phyloP scores from a whole-genome alignment of 2,888 invertebrate species.

The Cylindroiulus punctatus region DNA sequence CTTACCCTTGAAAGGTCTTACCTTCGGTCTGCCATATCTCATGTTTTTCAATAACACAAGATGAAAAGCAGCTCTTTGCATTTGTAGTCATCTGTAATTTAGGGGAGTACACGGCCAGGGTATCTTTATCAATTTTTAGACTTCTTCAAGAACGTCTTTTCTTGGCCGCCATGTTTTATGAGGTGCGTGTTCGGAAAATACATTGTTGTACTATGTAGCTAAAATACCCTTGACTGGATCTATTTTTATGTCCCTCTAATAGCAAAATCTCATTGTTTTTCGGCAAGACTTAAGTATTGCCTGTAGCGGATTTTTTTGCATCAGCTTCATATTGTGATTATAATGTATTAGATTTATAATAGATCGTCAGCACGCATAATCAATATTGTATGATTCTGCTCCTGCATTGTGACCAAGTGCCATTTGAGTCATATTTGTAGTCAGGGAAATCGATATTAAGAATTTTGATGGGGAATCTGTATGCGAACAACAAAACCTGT shows the following conservation, averaged over 20 bases:
- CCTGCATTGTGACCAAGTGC: not conserved
- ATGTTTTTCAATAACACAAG: not conserved
- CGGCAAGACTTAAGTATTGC: not conserved
- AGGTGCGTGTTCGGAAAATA: not conserved
- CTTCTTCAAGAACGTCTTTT: conserved; percentile 14
- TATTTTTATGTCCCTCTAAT: conserved; percentile 1
- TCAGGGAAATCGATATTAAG: too few relatives aligned
- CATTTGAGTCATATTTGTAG: not conserved
- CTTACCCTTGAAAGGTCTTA: not conserved
- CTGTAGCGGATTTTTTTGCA: not conserved
- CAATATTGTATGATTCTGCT: not conserved
- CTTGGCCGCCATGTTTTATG: not conserved
- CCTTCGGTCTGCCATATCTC: not conserved
- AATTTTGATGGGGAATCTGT: too few relatives aligned
- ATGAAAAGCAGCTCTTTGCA: not conserved
- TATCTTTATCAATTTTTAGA: not conserved
- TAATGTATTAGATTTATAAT: not conserved
- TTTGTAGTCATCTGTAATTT: not conserved
- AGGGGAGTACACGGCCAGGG: not conserved
- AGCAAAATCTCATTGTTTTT: conserved; percentile 16
- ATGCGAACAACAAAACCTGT: too few relatives aligned
- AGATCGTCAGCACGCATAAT: not conserved
- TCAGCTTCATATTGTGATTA: not conserved
- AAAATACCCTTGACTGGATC: not conserved
- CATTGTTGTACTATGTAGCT: not conserved